Conservation (phyloP, 2,888 invertebrate genomes). For the Atethmia centrago region DNA sequence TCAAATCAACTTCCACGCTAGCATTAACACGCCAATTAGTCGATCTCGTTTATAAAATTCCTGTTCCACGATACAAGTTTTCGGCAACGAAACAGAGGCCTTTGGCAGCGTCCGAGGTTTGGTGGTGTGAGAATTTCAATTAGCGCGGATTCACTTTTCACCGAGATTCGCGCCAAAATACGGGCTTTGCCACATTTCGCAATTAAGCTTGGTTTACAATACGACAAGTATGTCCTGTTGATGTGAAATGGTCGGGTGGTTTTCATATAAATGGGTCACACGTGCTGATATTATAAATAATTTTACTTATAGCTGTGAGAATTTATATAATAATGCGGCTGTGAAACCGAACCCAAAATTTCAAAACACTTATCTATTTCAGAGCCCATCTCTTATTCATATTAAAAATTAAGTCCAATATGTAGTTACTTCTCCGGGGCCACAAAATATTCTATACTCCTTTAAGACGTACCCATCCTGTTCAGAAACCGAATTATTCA, state of each 20-base stretch:
- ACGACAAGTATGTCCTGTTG: constrained; percentile 40
- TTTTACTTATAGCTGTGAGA: constrained; percentile 9
- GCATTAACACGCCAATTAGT: constrained; percentile 48
- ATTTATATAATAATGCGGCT: not conserved
- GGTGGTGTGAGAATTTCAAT: constrained; percentile 72
- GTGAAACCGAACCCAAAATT: not conserved
- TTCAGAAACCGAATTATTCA: constrained; percentile 52
- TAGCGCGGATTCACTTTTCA: constrained; percentile 69
- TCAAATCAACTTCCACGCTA: constrained; percentile 30
- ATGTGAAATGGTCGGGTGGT: constrained; percentile 17
- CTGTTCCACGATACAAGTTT: constrained; percentile 49
- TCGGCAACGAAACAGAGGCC: constrained; percentile 42
- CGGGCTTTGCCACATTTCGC: constrained; percentile 57
- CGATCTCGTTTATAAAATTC: constrained; percentile 43
- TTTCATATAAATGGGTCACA: constrained; percentile 21
- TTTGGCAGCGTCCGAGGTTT: constrained; percentile 65
- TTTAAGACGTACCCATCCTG: constrained; percentile 22
- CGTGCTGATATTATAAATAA: constrained; percentile 9
- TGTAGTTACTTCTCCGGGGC: not conserved
- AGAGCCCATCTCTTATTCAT: constrained; percentile 16
- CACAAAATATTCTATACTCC: constrained; percentile 32
- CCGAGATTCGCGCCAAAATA: constrained; percentile 65
- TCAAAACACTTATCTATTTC: constrained; percentile 9
- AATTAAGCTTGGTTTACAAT: constrained; percentile 60
- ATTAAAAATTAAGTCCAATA: constrained; percentile 36